A percentile compares a stretch with the other conserved stretches of the same genome.
Evolutionary conservation across 2,888 invertebrate species (phyloP).

Genomic region (Prostheceraeus crozeri): DNA sequence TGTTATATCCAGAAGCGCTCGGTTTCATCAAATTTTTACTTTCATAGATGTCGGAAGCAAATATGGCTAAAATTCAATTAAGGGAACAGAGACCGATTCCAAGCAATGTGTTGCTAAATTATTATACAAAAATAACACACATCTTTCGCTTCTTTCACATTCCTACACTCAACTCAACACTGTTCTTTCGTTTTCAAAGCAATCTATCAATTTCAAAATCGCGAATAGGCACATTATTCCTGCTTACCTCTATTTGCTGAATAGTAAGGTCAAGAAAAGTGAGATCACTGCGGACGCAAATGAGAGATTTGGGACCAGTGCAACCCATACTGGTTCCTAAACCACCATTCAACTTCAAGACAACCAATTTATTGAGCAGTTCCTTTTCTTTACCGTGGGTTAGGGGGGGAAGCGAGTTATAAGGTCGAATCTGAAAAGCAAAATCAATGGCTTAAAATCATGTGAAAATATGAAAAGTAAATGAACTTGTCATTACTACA

Average conservation of each 20-base stretch:
- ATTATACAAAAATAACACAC: too few relatives aligned
- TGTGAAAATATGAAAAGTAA: conserved; percentile 40
- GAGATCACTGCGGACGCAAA: conserved; percentile 55
- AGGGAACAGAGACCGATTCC: too few relatives aligned
- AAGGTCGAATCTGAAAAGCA: conserved; percentile 42
- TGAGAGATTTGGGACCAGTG: conserved; percentile 56
- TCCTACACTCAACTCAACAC: too few relatives aligned
- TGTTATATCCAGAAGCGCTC: too few relatives aligned
- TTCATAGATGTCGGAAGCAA: too few relatives aligned
- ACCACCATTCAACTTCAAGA: conserved; percentile 57
- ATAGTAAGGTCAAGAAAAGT: conserved; percentile 58
- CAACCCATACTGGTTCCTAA: conserved; percentile 58
- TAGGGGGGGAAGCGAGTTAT: conserved; percentile 39
- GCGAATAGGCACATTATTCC: not conserved
- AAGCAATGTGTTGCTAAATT: too few relatives aligned
- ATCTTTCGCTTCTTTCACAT: too few relatives aligned
- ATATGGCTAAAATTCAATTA: too few relatives aligned
- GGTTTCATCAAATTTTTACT: too few relatives aligned
- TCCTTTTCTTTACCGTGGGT: conserved; percentile 26
- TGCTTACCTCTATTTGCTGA: conserved; percentile 56
- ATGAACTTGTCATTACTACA: too few relatives aligned
- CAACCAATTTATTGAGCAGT: conserved; percentile 54
- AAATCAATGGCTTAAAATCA: conserved; percentile 37
- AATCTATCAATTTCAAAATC: not conserved
- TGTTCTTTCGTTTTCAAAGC: too few relatives aligned